Evolutionary conservation across 2,797 vertebrate species (phyloP).

Genomic region (Chelmon rostratus): DNA sequence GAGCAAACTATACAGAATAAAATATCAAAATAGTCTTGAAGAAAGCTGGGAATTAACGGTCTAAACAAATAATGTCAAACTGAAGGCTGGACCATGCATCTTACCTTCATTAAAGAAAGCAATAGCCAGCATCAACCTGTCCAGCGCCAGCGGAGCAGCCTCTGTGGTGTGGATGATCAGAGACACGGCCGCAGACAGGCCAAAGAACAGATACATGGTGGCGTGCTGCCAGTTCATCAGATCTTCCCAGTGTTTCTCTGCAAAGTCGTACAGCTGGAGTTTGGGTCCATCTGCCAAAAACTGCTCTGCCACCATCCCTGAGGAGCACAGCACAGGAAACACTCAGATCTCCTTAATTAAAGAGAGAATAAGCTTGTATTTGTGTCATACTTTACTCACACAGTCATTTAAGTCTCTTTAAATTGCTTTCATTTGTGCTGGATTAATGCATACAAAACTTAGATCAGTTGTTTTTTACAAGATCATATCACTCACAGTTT

Average conservation of each 20-base stretch:
- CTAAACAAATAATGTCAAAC: neutral
- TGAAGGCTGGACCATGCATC: slow-evolving; percentile 29
- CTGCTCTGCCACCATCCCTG: slow-evolving; percentile 94
- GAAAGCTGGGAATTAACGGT: neutral
- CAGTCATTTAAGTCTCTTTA: neutral
- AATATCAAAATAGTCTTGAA: too few relatives aligned
- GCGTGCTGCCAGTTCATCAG: slow-evolving; percentile 95
- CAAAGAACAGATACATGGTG: slow-evolving; percentile 97
- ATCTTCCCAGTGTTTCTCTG: slow-evolving; percentile 89
- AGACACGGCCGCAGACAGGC: slow-evolving; percentile 86
- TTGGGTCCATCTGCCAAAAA: slow-evolving; percentile 89
- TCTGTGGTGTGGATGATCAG: slow-evolving; percentile 88
- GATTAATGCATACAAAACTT: neutral
- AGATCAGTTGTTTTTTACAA: neutral
- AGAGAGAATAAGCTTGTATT: neutral
- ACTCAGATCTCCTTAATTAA: slow-evolving; percentile 4
- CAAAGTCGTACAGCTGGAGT: slow-evolving; percentile 87
- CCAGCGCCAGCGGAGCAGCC: slow-evolving; percentile 86
- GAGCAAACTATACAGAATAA: too few relatives aligned
- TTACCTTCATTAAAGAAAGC: slow-evolving; percentile 95
- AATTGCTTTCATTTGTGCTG: neutral
- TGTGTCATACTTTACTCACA: neutral
- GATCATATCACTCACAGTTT: neutral
- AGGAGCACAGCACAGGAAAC: neutral
- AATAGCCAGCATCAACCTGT: slow-evolving; percentile 90